Base-by-base conservation (phyloP, 2,888 invertebrate genomes). In the Anthrax anthrax region DNA sequence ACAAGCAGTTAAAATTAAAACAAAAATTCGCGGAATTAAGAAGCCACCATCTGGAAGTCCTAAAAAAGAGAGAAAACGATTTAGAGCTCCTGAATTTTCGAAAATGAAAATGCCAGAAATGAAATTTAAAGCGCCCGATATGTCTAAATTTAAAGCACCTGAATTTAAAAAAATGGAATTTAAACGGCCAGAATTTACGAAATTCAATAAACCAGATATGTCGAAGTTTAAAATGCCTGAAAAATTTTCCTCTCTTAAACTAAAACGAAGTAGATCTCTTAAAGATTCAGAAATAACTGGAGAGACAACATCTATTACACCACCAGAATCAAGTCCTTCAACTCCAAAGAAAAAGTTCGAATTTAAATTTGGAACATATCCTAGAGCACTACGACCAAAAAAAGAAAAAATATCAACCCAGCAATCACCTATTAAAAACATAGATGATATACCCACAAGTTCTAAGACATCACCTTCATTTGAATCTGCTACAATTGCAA, bases 331-430 rank as follows among this genome's bases (percentile, higher is more conserved):
- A 6, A 70, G 73, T 9, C 69, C 70, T 32, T 67, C 65, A 19
- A 71, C 73, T 39, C 71, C 71, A 41, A 75, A 74, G 55, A 76
- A 74, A 55, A 71, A 75, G 52, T 82, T 85, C 58, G 77, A 78
- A 43, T 78, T 79, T 59, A 83, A 84, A 64, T 79, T 83, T 52
- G 77, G 78, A 55, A 87, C 88, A 0, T 86, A 83, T 60, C 88
- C 88, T 0, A 75, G 86, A 55, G 73, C 87, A 53, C 78, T 81
- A 56, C 60, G 64, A 42, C 64, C 62, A 42, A 64, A 64, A 55
- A 63, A 61, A n/a, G 39, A 47, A 54, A 50, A 65, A 5, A 73
- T 72, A 55, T 73, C 73, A 5, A 74, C 74, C 18, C 75, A 74
- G 42, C n/a, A n/a, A n/a, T n/a, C n/a, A n/a, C n/a, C n/a, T n/a